Conservation (phyloP, 1,140 invertebrate species). For the Lucilia cuprina region DNA sequence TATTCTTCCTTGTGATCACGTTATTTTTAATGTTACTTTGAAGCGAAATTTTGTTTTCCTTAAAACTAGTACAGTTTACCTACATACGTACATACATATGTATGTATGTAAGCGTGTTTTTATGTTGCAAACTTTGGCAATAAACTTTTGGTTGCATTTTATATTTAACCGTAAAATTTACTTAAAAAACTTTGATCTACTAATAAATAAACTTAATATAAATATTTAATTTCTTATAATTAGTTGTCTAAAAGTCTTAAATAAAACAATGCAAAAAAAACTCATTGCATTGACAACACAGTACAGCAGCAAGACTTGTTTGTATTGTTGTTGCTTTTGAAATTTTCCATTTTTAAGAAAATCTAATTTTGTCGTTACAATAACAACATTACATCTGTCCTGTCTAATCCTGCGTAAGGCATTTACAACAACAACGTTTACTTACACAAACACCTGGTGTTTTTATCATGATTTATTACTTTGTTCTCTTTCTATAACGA, state of each 20-base stretch:
- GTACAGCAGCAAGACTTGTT: not conserved
- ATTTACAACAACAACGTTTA: not conserved
- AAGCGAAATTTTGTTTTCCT: too few relatives aligned
- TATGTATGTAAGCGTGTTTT: too few relatives aligned
- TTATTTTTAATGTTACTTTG: too few relatives aligned
- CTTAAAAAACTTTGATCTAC: too few relatives aligned
- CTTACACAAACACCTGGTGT: not conserved
- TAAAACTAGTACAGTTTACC: too few relatives aligned
- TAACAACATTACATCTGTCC: not conserved
- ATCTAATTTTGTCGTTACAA: not conserved
- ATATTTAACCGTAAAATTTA: too few relatives aligned
- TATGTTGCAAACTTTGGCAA: too few relatives aligned
- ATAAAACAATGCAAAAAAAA: not conserved
- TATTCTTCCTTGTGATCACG: too few relatives aligned
- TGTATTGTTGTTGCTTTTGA: not conserved
- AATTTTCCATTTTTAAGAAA: not conserved
- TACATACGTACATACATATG: too few relatives aligned
- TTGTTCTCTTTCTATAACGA: not conserved
- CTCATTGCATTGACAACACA: not conserved
- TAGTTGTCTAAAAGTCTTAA: not conserved
- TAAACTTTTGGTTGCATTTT: too few relatives aligned
- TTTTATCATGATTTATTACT: not conserved
- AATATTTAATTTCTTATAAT: not conserved
- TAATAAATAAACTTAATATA: too few relatives aligned
- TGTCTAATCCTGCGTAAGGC: not conserved